Evolutionary conservation across 2,888 invertebrate genomes (phyloP), one percentile per base, ranked within the genome.

Genomic region (Amiota mariae): DNA sequence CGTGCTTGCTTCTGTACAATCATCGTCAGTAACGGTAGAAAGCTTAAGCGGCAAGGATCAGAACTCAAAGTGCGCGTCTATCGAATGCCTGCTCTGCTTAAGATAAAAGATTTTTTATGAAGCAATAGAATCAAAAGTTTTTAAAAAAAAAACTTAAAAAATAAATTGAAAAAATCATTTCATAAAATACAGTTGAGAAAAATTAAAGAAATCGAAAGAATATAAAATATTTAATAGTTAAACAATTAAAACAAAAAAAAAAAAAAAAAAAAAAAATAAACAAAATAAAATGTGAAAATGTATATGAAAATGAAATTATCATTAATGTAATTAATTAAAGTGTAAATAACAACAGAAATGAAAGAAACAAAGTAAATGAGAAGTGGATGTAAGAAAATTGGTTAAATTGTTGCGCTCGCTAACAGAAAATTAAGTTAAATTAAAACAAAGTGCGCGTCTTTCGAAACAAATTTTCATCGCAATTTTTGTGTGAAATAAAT

Each of bases 21-120:
- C 36, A 36, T 36, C 6, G 59, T 78, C 80, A 87, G 87, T 87
- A 81, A 85, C 81, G 79, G 76, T 78, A 75, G 75, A 78, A 76
- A 81, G 82, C 82, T 86, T 80, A 80, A 79, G 77, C 82, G 80
- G 85, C 78, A 80, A 84, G 86, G 87, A 85, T 82, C 81, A 68
- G 77, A 79, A 49, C 48, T 51, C 15, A 70, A 61, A 66, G 47
- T n/a, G 18, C 24, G 20, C 13, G 54, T 18, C n/a, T n/a, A n/a
- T n/a, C 36, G 59, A 20, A 59, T 11, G 64, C 64, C 8, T 47
- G 13, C 54, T 54, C 8, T 47, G 13, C 54, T 54, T 13, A 2
- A 15, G 54, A 13, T 54, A 3, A n/a, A 54, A 13, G 10, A 13
- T 3, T 4, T 54, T n/a, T 15, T 15, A 6, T 54, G 54, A 54